phyloP scores from a whole-genome alignment of 2,113 vertebrate genomes.

The Seriola dumerili region DNA sequence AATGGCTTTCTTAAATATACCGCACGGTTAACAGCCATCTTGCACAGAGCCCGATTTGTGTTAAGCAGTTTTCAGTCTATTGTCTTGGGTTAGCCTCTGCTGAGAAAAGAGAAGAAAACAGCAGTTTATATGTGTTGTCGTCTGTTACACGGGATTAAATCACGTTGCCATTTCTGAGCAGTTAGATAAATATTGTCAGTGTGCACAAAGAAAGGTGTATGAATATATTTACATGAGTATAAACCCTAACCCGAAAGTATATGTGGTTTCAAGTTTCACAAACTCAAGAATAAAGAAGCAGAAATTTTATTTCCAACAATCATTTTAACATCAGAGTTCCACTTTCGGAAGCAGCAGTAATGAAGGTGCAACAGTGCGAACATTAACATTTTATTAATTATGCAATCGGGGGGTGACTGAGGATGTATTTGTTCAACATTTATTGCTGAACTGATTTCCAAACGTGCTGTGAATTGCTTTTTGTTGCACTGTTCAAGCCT shows the following conservation, averaged over 20 bases:
- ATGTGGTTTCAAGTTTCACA: not conserved
- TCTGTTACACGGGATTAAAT: not conserved
- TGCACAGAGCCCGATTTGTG: not conserved
- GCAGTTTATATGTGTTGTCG: not conserved
- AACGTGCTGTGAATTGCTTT: not conserved
- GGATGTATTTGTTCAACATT: not conserved
- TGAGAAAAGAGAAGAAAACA: not conserved
- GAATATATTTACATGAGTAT: not conserved
- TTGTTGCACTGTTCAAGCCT: not conserved
- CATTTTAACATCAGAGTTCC: not conserved
- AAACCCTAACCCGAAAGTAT: too few species aligned
- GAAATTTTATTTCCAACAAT: not conserved
- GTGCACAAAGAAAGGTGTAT: not conserved
- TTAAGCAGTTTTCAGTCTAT: not conserved
- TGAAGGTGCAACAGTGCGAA: not conserved
- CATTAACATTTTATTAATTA: not conserved
- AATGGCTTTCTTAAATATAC: slow-evolving; percentile 25
- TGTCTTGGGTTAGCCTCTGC: not conserved
- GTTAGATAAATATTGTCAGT: not conserved
- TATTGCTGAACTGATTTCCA: not conserved
- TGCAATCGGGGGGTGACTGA: not conserved
- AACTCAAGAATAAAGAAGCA: not conserved
- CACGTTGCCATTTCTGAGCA: not conserved
- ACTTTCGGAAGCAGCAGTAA: not conserved
- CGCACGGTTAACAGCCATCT: not conserved